These are phyloP conservation scores for Oreotrochilus melanogaster DNA, from an alignment of 2,113 vertebrate genomes.

Conservation along the genomic window DNA sequence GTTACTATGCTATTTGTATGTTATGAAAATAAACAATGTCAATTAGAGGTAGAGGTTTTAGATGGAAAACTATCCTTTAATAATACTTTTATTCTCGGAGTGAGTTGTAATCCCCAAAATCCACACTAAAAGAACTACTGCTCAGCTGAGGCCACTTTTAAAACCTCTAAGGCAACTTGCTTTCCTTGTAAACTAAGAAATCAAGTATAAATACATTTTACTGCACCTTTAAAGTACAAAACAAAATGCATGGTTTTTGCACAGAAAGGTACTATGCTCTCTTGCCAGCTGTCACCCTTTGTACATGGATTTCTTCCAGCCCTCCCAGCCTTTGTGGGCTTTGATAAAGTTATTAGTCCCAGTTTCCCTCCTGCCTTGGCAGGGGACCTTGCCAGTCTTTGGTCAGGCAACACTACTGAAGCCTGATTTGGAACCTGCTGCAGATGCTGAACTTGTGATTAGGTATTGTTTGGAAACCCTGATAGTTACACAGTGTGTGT, in stretches of 20 bases:
- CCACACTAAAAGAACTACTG: not conserved
- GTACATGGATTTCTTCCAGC: not conserved
- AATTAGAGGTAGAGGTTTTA: not conserved
- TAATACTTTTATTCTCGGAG: not conserved
- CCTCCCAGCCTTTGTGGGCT: not conserved
- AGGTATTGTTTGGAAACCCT: not conserved
- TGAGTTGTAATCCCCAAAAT: slow-evolving; percentile 16
- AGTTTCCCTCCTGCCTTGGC: not conserved
- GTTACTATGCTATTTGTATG: no score
- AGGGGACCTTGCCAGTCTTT: not conserved
- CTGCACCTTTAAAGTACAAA: slow-evolving; percentile 4
- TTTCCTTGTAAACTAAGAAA: slow-evolving; percentile 25
- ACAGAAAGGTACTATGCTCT: not conserved
- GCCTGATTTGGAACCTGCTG: not conserved
- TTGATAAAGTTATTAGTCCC: not conserved
- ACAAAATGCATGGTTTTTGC: not conserved
- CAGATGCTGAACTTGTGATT: not conserved
- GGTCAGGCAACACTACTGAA: not conserved
- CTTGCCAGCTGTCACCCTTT: not conserved
- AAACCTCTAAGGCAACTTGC: not conserved
- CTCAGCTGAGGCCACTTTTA: not conserved
- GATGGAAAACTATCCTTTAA: not conserved
- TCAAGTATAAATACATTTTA: not conserved
- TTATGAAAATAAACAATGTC: not conserved
- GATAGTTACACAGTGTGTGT: not conserved